Conservation (phyloP, 1,140 invertebrate genomes). For the Delia radicum region DNA sequence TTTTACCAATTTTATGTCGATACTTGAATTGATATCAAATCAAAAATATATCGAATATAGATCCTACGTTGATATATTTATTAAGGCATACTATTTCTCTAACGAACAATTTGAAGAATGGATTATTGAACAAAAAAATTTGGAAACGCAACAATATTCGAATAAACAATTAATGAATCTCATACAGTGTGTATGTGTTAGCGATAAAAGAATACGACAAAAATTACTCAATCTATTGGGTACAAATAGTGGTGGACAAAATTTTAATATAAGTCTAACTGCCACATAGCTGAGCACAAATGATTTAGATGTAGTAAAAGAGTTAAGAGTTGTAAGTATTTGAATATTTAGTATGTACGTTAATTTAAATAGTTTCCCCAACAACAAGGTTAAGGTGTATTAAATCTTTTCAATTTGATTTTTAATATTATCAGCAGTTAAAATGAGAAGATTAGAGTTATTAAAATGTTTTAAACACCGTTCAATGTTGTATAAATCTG, state of each 20-base stretch:
- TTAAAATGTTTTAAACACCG: no score
- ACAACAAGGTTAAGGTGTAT: no score
- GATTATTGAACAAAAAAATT: conserved; percentile 81
- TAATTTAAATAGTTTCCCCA: no score
- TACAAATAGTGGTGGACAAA: conserved; percentile 29
- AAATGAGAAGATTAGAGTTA: no score
- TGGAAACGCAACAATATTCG: conserved; percentile 65
- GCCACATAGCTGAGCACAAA: conserved; percentile 1
- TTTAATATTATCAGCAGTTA: no score
- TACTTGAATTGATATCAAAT: conserved; percentile 83
- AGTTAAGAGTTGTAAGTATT: no score
- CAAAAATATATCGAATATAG: conserved; percentile 83
- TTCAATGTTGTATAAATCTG: no score
- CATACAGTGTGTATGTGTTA: conserved; percentile 82
- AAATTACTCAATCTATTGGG: conserved; percentile 74
- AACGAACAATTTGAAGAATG: conserved; percentile 86
- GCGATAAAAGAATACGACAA: conserved; percentile 83
- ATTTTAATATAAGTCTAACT: not conserved
- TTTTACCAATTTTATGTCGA: conserved; percentile 91
- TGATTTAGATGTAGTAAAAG: no score
- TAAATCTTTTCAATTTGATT: no score
- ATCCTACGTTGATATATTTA: conserved; percentile 90
- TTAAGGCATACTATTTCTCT: conserved; percentile 95
- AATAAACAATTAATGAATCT: conserved; percentile 82
- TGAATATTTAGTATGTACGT: no score